phyloP scores from a whole-genome alignment of 1,140 invertebrate species.

The Drosophila jambulina region DNA sequence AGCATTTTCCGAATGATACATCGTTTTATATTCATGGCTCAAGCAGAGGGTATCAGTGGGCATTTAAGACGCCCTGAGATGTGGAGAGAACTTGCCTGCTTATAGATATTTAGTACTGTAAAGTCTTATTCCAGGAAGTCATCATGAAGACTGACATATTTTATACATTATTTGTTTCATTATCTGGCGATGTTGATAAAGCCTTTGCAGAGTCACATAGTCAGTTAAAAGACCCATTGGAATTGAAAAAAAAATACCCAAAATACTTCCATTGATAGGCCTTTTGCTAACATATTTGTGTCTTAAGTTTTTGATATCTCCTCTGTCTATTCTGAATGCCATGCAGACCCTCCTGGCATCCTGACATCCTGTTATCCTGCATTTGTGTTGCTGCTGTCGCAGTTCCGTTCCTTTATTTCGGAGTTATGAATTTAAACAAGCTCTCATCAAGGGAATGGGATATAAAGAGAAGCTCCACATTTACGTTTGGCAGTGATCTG shows the following conservation, averaged over 20 bases:
- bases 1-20: slow-evolving; percentile 33
- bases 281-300: neutral
- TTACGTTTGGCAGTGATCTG: slow-evolving; percentile 49
- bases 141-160: too few relatives aligned
- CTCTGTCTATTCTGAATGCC: slow-evolving; percentile 6
- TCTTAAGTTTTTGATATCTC: slow-evolving; percentile 11
- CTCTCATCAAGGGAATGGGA: neutral
- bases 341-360: slow-evolving; percentile 5
- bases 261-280: neutral
- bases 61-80: neutral
- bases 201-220: neutral
- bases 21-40: slow-evolving; percentile 44
- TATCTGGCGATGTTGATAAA: neutral
- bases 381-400: slow-evolving; percentile 17
- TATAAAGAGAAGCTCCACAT: slow-evolving; percentile 32
- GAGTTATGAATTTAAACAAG: too few relatives aligned
- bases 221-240: neutral
- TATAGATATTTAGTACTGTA: neutral
- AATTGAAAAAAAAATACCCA: neutral
- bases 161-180: neutral
- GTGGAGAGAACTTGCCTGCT: neutral
- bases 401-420: slow-evolving; percentile 15
- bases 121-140: too few relatives aligned
- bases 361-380: neutral
- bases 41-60: slow-evolving; percentile 5